Evolutionary conservation across 2,888 invertebrate species (phyloP).

Genomic region (Hirtodrosophila trivittata): DNA sequence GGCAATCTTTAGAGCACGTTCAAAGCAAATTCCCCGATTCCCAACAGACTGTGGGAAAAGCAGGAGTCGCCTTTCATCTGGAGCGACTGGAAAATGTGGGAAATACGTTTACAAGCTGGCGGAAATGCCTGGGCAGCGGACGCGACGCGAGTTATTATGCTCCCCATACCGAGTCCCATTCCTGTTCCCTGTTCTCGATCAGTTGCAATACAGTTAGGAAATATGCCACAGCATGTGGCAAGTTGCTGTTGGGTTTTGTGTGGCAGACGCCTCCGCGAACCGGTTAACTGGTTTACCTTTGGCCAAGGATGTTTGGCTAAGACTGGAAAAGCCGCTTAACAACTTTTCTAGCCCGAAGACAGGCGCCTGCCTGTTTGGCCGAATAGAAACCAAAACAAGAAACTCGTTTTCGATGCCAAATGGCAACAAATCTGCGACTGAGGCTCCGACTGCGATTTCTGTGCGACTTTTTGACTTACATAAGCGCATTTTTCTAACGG

Average conservation of each 20-base stretch:
- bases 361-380: conserved; percentile 8
- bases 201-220: conserved; percentile 7
- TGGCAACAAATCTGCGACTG: conserved; percentile 33
- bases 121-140: conserved; percentile 38
- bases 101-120: conserved; percentile 29
- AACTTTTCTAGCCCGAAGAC: conserved; percentile 59
- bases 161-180: not conserved
- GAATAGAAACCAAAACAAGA: conserved; percentile 47
- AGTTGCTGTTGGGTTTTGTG: conserved; percentile 1
- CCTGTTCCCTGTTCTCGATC: not conserved
- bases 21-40: not conserved
- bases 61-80: conserved; percentile 26
- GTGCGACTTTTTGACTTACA: conserved; percentile 55
- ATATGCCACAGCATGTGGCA: conserved; percentile 17
- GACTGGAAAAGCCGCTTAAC: conserved; percentile 65
- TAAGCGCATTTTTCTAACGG: conserved; percentile 58
- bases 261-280: conserved; percentile 61
- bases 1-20: conserved; percentile 57
- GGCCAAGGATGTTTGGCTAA: conserved; percentile 72
- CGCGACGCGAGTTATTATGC: not conserved
- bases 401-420: conserved; percentile 59
- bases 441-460: conserved; percentile 4
- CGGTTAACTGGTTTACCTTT: conserved; percentile 77
- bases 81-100: conserved; percentile 44
- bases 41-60: conserved; percentile 47